A percentile compares a stretch with the other conserved stretches of the same genome.
phyloP scores from a whole-genome alignment of 2,888 invertebrate genomes.

The Mamestra brassicae region DNA sequence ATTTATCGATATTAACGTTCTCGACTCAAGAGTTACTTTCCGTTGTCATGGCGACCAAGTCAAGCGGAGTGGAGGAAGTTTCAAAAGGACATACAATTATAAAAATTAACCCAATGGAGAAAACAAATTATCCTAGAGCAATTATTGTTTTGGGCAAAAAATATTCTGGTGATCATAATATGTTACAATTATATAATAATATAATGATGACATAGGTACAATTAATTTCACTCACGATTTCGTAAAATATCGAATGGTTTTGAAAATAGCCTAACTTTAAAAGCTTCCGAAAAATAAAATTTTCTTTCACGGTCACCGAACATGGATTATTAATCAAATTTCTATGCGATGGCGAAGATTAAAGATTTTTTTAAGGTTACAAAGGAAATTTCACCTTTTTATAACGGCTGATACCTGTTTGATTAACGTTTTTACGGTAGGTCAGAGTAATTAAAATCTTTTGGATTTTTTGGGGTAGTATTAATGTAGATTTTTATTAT shows the following conservation, averaged over 20 bases:
- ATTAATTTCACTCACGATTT: background rate
- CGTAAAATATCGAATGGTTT: conserved; percentile 28
- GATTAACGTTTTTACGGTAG: conserved; percentile 57
- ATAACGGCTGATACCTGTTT: conserved; percentile 56
- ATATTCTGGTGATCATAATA: background rate
- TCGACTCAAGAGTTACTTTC: background rate
- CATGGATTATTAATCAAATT: conserved; percentile 69
- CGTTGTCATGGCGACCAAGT: background rate
- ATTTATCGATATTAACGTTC: no score
- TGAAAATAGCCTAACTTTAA: conserved; percentile 31
- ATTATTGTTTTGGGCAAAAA: background rate
- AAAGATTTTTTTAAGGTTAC: conserved; percentile 51
- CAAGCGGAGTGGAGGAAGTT: background rate
- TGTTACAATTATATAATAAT: background rate
- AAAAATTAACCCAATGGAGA: no score
- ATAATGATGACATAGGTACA: background rate
- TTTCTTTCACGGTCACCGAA: conserved; percentile 62
- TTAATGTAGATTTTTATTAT: conserved; percentile 14
- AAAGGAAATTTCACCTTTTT: conserved; percentile 63
- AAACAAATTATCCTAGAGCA: background rate
- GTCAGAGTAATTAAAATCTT: conserved; percentile 61
- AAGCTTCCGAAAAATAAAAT: conserved; percentile 56
- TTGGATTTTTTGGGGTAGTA: conserved; percentile 30
- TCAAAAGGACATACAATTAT: background rate
- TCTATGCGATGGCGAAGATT: conserved; percentile 61